Conservation (phyloP, 2,113 vertebrate species). For the Hirundichthys speculiger region DNA sequence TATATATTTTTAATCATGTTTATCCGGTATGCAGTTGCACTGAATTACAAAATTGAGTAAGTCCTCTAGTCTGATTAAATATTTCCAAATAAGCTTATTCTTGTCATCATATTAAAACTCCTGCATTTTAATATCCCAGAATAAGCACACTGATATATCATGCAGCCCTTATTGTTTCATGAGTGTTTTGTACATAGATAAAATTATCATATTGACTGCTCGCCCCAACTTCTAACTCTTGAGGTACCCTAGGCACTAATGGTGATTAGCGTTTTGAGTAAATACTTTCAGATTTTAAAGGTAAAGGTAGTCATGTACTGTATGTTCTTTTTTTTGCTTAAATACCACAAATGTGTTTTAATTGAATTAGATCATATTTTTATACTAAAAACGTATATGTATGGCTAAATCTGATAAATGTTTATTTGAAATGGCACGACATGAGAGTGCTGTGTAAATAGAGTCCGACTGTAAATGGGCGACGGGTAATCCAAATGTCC, state of each 20-base stretch:
- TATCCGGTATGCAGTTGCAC: not conserved
- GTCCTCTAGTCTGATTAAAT: not conserved
- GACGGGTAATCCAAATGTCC: slow-evolving; percentile 42
- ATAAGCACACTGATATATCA: not conserved
- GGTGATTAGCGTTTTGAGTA: slow-evolving; percentile 52
- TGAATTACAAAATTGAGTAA: not conserved
- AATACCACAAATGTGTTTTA: slow-evolving; percentile 57
- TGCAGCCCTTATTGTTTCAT: not conserved
- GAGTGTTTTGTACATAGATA: slow-evolving; percentile 45
- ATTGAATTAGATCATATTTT: slow-evolving; percentile 76
- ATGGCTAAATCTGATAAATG: slow-evolving; percentile 60
- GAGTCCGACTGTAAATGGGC: slow-evolving; percentile 49
- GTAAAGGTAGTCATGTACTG: slow-evolving; percentile 55
- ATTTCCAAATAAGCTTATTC: not conserved
- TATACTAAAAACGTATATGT: slow-evolving; percentile 71
- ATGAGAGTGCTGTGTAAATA: slow-evolving; percentile 68
- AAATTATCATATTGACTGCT: slow-evolving; percentile 35
- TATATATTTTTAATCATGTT: not conserved
- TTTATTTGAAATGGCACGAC: slow-evolving; percentile 49
- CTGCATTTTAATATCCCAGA: not conserved
- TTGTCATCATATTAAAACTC: not conserved
- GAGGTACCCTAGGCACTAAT: slow-evolving; percentile 57
- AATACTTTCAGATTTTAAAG: slow-evolving; percentile 49
- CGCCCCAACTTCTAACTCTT: slow-evolving; percentile 29
- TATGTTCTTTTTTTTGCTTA: slow-evolving; percentile 46